Evolutionary conservation across 2,888 invertebrate species (phyloP).

Genomic region (Nipponacmea schrenckii): DNA sequence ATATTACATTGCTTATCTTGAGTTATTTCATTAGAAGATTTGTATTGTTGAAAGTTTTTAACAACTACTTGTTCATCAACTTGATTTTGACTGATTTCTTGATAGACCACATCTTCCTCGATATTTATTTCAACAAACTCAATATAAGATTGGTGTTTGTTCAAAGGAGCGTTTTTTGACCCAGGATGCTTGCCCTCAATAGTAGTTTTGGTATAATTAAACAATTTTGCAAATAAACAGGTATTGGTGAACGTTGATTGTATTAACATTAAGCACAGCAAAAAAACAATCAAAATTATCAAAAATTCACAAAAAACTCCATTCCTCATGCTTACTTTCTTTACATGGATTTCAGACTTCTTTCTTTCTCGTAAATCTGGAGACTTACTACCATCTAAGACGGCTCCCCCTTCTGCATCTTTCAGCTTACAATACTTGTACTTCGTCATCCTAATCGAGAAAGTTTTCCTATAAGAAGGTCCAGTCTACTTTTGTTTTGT

Average conservation of each 20-base stretch:
- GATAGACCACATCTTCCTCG: not conserved
- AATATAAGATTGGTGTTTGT: not conserved
- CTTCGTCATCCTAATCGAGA: not conserved
- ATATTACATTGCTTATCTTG: constrained; percentile 26
- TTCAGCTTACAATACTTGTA: not conserved
- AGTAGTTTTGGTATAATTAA: not conserved
- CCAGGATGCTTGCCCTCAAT: not conserved
- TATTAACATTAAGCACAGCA: not conserved
- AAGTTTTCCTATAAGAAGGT: no score
- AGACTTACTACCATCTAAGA: no score
- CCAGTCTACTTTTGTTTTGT: no score
- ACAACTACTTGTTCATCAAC: not conserved
- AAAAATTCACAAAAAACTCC: not conserved
- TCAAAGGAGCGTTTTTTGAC: not conserved
- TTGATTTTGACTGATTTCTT: not conserved
- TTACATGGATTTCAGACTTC: no score
- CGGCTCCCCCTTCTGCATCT: not conserved
- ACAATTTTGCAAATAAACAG: not conserved
- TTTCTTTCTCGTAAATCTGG: no score
- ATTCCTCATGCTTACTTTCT: no score
- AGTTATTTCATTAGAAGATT: not conserved
- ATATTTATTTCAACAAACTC: not conserved
- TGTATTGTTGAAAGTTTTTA: not conserved
- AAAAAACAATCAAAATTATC: not conserved
- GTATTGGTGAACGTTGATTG: not conserved